Evolutionary conservation across 1,140 invertebrate species (phyloP).

Genomic region (Prorops nasuta): DNA sequence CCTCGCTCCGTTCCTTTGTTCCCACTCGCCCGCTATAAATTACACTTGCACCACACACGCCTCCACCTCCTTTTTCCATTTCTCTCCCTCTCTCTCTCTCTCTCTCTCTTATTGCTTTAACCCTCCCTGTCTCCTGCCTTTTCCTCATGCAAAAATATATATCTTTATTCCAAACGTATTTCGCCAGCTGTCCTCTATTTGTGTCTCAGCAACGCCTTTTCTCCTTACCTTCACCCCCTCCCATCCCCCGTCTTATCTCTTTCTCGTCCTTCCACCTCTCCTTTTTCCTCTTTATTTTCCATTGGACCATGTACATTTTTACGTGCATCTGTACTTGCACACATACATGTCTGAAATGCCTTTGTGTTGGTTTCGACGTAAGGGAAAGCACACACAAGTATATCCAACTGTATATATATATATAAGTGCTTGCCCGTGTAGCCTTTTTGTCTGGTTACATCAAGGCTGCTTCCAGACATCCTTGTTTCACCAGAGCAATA

Average conservation of each 20-base stretch:
- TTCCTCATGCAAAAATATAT: no score
- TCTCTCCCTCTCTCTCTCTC: neutral
- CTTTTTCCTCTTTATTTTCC: neutral
- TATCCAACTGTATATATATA: no score
- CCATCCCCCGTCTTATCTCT: neutral
- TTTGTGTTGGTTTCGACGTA: no score
- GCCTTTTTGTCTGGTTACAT: no score
- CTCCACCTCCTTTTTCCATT: neutral
- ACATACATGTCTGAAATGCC: no score
- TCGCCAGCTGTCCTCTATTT: no score
- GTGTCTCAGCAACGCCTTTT: neutral
- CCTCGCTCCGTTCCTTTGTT: constrained; percentile 15
- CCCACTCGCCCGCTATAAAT: no score
- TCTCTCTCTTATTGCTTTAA: neutral
- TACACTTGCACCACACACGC: no score
- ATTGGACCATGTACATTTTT: no score
- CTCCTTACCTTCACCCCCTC: neutral
- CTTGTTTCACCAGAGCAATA: neutral
- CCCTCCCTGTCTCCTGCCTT: constrained; percentile 6
- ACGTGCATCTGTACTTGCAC: no score
- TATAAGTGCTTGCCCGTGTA: neutral
- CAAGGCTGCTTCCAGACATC: neutral
- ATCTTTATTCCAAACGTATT: neutral
- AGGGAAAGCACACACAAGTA: no score
- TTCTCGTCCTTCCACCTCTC: constrained; percentile 2